Conservation (phyloP, 2,888 invertebrate genomes). For the Caradrina clavipalpis region DNA sequence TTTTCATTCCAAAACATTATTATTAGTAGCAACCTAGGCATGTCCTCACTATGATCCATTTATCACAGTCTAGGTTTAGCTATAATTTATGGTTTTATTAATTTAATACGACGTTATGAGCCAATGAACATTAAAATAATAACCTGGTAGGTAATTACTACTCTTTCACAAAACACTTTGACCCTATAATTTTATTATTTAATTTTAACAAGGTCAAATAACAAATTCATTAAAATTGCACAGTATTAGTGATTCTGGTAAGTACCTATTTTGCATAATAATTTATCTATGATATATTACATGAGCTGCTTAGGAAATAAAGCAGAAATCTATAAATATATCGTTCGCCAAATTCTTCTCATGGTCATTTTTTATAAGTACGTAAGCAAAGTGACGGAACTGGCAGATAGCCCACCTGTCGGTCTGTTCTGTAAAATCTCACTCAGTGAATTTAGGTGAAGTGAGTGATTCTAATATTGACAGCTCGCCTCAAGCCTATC, state of each 20-base stretch:
- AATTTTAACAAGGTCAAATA: conserved; percentile 54
- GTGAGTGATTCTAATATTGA: too few species aligned
- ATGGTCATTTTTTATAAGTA: conserved; percentile 11
- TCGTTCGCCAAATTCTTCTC: conserved; percentile 9
- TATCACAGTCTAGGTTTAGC: background rate
- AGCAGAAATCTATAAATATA: conserved; percentile 7
- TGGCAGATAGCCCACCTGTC: background rate
- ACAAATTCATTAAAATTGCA: conserved; percentile 50
- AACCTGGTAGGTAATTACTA: conserved; percentile 23
- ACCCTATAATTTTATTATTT: conserved; percentile 33
- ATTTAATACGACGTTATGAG: conserved; percentile 3
- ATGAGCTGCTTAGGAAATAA: conserved; percentile 14
- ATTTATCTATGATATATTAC: conserved; percentile 19
- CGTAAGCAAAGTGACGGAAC: background rate
- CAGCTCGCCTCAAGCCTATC: too few species aligned
- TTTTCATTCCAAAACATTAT: too few species aligned
- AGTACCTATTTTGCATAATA: conserved; percentile 24
- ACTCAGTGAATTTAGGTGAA: too few species aligned
- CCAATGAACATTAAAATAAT: conserved; percentile 20
- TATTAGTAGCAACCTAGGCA: too few species aligned
- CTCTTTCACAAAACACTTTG: conserved; percentile 19
- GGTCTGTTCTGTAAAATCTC: too few species aligned
- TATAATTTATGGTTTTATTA: background rate
- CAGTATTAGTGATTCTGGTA: conserved; percentile 7
- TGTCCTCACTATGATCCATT: too few species aligned